These are phyloP conservation scores for Hydrocynus forskahlii DNA, from an alignment of 2,797 vertebrate genomes.

Conservation along the genomic window DNA sequence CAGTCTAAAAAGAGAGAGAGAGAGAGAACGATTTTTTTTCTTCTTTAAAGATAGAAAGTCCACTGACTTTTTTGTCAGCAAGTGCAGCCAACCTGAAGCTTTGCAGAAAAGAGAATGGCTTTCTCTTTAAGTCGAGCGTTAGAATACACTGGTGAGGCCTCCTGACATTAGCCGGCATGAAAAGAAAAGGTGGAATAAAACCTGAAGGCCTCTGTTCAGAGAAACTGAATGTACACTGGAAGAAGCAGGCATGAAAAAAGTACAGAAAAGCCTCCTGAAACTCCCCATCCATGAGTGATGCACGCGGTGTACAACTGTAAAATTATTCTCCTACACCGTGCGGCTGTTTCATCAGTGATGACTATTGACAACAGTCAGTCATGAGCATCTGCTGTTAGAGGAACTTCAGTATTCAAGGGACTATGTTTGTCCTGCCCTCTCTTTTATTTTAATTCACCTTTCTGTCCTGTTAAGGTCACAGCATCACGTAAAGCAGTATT, in stretches of 20 bases:
- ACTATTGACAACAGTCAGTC: neutral
- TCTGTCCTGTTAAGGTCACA: no score
- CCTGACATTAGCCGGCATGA: constrained; percentile 42
- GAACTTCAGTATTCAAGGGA: no score
- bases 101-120: constrained; percentile 48
- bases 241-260: neutral
- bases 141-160: constrained; percentile 41
- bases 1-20: constrained; percentile 64
- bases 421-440: no score
- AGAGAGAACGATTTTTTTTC: constrained; percentile 61
- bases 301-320: neutral
- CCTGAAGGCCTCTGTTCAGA: constrained; percentile 27
- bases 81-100: constrained; percentile 65
- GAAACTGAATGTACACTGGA: constrained; percentile 9
- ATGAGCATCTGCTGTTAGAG: neutral
- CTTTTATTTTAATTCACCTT: no score
- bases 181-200: constrained; percentile 54
- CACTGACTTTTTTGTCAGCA: constrained; percentile 73
- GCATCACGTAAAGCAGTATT: no score
- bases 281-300: neutral
- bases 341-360: neutral
- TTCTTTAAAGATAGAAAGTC: constrained; percentile 64
- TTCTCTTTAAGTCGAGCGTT: constrained; percentile 40
- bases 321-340: neutral
- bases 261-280: neutral